phyloP scores from a whole-genome alignment of 2,113 vertebrate genomes.

The Nettapus auritus region DNA sequence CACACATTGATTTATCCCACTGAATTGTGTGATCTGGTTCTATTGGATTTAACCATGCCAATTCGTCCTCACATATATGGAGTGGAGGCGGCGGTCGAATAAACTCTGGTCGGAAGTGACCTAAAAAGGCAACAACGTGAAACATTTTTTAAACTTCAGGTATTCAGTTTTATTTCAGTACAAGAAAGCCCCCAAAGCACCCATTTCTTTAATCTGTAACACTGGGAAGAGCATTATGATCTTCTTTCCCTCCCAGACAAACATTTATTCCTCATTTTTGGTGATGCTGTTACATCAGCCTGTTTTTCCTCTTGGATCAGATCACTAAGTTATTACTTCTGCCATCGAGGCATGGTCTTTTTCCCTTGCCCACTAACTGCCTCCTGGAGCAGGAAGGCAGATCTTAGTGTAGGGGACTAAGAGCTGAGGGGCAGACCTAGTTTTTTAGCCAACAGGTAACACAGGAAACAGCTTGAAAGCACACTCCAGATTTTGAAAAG shows the following conservation, averaged over 20 bases:
- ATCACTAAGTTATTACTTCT: not conserved
- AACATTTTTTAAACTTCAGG: not conserved
- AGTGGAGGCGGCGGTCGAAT: constrained; percentile 94
- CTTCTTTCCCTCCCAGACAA: not conserved
- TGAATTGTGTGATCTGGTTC: constrained; percentile 93
- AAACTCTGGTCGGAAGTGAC: constrained; percentile 96
- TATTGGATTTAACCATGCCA: constrained; percentile 94
- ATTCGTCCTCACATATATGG: constrained; percentile 94
- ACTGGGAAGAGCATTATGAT: not conserved
- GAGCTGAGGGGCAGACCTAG: too few relatives aligned
- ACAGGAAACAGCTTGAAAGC: accelerated
- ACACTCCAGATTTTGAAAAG: not conserved
- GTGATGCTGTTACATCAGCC: not conserved
- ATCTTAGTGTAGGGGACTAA: not conserved
- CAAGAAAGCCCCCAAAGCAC: accelerated
- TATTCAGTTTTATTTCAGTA: not conserved
- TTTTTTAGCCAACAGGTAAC: not conserved
- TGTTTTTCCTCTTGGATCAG: not conserved
- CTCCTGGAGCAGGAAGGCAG: not conserved
- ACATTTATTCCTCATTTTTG: not conserved
- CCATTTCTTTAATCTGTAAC: not conserved
- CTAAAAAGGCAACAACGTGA: constrained; percentile 60
- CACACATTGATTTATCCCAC: constrained; percentile 98
- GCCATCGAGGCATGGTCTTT: not conserved
- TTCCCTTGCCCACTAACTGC: not conserved